These are phyloP conservation scores for Steinernema scapterisci DNA, from an alignment of 2,888 invertebrate species.

Conservation along the genomic window DNA sequence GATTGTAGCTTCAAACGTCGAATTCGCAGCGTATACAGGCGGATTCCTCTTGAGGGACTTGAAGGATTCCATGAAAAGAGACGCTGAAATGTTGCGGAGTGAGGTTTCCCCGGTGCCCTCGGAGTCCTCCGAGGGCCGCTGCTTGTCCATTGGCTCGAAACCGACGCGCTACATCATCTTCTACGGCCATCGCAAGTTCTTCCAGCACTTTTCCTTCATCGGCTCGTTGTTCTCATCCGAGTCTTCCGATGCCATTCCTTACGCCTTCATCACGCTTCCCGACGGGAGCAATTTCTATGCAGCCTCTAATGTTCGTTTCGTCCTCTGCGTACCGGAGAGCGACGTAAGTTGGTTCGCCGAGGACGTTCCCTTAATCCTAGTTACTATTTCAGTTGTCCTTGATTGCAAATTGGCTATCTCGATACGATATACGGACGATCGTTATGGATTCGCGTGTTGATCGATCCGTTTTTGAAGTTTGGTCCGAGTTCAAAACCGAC, in stretches of 20 bases:
- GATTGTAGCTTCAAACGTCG: constrained; percentile 41
- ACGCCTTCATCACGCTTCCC: constrained; percentile 41
- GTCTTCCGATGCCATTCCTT: constrained; percentile 36
- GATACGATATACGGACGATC: constrained; percentile 42
- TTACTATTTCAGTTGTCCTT: neutral
- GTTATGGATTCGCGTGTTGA: constrained; percentile 23
- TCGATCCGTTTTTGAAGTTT: constrained; percentile 24
- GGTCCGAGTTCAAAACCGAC: constrained; percentile 11
- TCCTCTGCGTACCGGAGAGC: constrained; percentile 43
- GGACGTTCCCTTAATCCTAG: neutral
- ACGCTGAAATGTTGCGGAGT: constrained; percentile 30
- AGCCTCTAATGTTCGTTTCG: constrained; percentile 40
- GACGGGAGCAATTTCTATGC: constrained; percentile 49
- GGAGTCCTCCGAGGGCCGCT: constrained; percentile 6
- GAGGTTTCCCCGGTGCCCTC: neutral
- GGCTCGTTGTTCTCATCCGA: constrained; percentile 46
- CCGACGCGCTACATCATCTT: constrained; percentile 48
- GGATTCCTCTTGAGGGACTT: constrained; percentile 30
- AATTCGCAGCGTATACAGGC: constrained; percentile 39
- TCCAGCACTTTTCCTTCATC: constrained; percentile 50
- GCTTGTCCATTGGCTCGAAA: constrained; percentile 28
- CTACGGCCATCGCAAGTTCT: constrained; percentile 54
- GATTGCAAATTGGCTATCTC: constrained; percentile 37
- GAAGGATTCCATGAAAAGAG: constrained; percentile 38
- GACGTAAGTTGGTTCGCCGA: too few relatives aligned